phyloP scores from a whole-genome alignment of 2,113 vertebrate species.

The Pseudois nayaur region DNA sequence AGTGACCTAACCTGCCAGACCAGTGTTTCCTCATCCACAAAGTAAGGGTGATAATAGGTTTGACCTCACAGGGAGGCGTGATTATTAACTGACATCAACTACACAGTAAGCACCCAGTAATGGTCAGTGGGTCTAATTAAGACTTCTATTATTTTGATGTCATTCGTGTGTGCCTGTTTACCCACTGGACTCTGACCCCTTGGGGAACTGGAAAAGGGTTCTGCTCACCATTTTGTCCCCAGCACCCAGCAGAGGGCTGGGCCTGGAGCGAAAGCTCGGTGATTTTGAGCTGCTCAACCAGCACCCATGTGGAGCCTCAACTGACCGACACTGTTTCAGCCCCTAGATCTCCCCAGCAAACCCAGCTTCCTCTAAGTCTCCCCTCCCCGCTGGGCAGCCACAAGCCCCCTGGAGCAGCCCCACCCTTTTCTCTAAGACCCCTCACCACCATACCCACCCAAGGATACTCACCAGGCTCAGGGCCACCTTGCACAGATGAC shows the following conservation, averaged over 20 bases:
- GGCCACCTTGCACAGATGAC: fast-evolving
- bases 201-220: not conserved
- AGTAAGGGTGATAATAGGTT: not conserved
- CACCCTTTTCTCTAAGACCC: not conserved
- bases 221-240: not conserved
- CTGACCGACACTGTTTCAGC: not conserved
- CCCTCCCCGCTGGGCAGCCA: not conserved
- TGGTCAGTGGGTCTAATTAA: not conserved
- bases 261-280: not conserved
- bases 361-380: not conserved
- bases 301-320: not conserved
- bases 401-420: not conserved
- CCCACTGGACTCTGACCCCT: not conserved
- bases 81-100: not conserved
- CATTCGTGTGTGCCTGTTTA: not conserved
- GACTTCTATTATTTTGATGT: not conserved
- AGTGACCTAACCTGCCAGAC: not conserved
- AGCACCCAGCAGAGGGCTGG: not conserved
- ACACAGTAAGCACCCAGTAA: no score
- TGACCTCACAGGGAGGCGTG: not conserved
- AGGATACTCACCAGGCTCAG: no score
- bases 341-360: not conserved
- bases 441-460: not conserved
- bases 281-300: not conserved
- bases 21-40: not conserved